Evolutionary conservation across 2,888 invertebrate genomes (phyloP), one percentile per base, ranked within the genome.

Genomic region (Hypolimnas misippus): DNA sequence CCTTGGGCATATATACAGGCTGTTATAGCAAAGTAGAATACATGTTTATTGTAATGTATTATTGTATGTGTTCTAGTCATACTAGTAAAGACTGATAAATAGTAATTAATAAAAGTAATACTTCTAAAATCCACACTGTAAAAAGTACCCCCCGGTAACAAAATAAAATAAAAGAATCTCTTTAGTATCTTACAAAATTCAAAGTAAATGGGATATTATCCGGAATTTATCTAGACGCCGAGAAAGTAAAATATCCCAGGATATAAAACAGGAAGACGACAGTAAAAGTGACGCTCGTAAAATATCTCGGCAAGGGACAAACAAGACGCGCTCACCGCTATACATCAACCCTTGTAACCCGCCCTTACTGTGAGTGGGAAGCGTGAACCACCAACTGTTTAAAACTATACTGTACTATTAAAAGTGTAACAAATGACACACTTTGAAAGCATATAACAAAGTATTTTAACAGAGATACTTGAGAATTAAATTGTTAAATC

Each of bases 141-240:
- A 19, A 42, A 3, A 16, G 16, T 17, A 42, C 17, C 17, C 1
- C 10, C 8, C 3, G 1, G 17, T 17, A 17, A 42, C 17, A 42
- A 42, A 17, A 7, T 7, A 42, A 16, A 17, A 17, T 17, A 17
- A 10, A 42, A 7, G 17, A 17, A 17, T 42, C 16, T 42, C 17
- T 42, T 17, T 42, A 17, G 2, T 2, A 16, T 10, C 3, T 17
- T 42, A 42, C 7, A 42, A 16, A 19, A 42, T 12, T 42, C 42
- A 17, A 42, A 19, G 42, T 42, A 42, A 42, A 42, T 17, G 40
- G 40, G 17, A 10, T 3, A 42, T 42, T 19, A 42, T 10, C 17
- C 42, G 1, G 42, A 42, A 42, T 42, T 42, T 42, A 42, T 42
- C 19, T 42, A n/a, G n/a, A n/a, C n/a, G 42, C 42, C 8, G 16